Conservation (phyloP, 2,113 vertebrate species). For the Mobula hypostoma region DNA sequence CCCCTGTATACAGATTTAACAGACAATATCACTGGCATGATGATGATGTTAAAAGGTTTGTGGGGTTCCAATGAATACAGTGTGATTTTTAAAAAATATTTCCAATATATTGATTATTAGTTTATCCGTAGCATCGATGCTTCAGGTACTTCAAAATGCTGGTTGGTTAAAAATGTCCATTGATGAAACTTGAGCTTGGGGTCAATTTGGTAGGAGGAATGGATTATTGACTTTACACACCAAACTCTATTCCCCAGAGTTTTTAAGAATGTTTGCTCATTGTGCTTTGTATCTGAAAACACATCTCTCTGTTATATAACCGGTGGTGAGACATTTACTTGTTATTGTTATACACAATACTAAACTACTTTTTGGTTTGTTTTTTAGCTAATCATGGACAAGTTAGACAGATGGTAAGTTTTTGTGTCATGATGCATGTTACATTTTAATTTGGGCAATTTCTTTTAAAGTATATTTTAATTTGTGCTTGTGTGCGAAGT, state of each 20-base stretch:
- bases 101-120: neutral
- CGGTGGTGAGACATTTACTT: neutral
- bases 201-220: neutral
- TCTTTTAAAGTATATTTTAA: no score
- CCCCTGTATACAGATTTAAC: neutral
- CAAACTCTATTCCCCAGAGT: neutral
- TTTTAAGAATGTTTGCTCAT: neutral
- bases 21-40: neutral
- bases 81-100: neutral
- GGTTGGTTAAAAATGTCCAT: neutral
- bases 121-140: neutral
- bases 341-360: neutral
- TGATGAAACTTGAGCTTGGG: neutral
- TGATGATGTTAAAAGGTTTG: neutral
- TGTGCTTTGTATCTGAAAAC: neutral
- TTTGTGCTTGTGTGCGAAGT: no score
- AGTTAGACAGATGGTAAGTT: conserved; percentile 41
- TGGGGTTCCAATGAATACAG: neutral
- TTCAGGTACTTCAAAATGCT: neutral
- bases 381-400: conserved; percentile 41
- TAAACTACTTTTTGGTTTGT: conserved; percentile 9
- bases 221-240: neutral
- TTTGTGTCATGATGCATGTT: neutral
- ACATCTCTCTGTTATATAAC: neutral
- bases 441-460: neutral